Evolutionary conservation across 2,113 vertebrate species (phyloP), one percentile per base, ranked within the genome.

Genomic region (Mormyrus iriodes): DNA sequence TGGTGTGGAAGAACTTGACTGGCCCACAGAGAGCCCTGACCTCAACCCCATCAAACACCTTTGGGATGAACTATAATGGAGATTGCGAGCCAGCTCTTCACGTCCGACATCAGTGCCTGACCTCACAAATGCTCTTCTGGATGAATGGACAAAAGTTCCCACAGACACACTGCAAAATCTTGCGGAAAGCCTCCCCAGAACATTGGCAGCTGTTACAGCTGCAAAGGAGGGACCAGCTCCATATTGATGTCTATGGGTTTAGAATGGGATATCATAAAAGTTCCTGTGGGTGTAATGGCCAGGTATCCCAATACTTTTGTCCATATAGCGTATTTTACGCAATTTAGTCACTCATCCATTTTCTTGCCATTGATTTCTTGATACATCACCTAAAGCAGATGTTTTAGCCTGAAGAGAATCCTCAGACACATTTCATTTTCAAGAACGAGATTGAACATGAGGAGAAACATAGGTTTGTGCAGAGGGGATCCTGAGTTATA

Each of bases 311-410:
- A 69, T 31, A 69, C 3, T 69, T 31, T 69, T 69, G 27, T 13
- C 61, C 10, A 31, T 31, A 69, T 65, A 27, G 31, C 17, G n/a
- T 48, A 53, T 55, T 12, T 48, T 27, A 10, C 65, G 39, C 89
- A 85, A 58, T 88, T 58, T 3, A 1, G 0, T 35, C 9, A 8
- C 87, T 35, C 87, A n/a, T 87, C 87, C 90, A 83, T 92, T 94
- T 93, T 65, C 90, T 88, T 90, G 58, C 89, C 58, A 86, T 91
- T 89, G 88, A 88, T 76, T 88, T 91, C 88, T 92, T 93, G 92
- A 93, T 91, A 93, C 92, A 93, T 92, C 90, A 83, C 42, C 58
- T 85, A 90, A 92, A 92, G 51, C 90, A 90, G 89, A 89, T 92
- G 91, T 93, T 92, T 90, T 89, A 61, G 61, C 69, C 85, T 88